Base-by-base conservation (phyloP, 2,113 vertebrate species). In the Mohoua ochrocephala region DNA sequence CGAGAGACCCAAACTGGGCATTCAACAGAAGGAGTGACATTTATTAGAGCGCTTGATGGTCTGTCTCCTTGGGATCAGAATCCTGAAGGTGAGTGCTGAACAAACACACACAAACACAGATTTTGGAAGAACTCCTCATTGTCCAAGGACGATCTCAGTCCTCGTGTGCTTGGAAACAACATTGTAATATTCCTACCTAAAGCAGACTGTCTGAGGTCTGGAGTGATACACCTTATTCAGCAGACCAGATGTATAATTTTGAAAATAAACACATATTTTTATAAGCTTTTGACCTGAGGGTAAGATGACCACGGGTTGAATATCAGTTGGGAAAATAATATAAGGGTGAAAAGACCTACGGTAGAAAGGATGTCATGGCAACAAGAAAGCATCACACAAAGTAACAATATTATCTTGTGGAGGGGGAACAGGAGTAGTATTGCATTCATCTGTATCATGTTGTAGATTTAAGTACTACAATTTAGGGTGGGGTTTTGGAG, bases 311-410 rank as follows among this genome's bases (percentile, higher is more conserved):
- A 68, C 12, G 67, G 67, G 63, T 80, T 95, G 91, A 65, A 95
- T 73, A 70, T 35, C 53, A 86, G 6, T 54, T 76, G 67, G 54
- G 50, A 68, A 96, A 91, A 89, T 81, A 91, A 76, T 64, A 28
- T 65, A n/a, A 67, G 75, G 26, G 53, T 60, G 35, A 69, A 50
- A 63, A 70, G 83, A 92, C 33, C 21, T 65, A 80, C 2, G 1
- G 69, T 67, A 49, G 53, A 76, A 85, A 83, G 94, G 90, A 86
- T 97, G 67, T 93, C 94, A 97, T 98, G 97, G 97, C 95, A 98
- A 98, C 97, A 92, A 91, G 91, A 95, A 94, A 93, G 95, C 96
- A 96, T 96, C 93, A 87, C 94, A 95, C 87, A 95, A 97, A 97
- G 84, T 96, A 97, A 94, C 84, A 71, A 5, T 73, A 81, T 91